Base-by-base conservation (phyloP, 2,888 invertebrate genomes). In the Colostygia pectinataria region DNA sequence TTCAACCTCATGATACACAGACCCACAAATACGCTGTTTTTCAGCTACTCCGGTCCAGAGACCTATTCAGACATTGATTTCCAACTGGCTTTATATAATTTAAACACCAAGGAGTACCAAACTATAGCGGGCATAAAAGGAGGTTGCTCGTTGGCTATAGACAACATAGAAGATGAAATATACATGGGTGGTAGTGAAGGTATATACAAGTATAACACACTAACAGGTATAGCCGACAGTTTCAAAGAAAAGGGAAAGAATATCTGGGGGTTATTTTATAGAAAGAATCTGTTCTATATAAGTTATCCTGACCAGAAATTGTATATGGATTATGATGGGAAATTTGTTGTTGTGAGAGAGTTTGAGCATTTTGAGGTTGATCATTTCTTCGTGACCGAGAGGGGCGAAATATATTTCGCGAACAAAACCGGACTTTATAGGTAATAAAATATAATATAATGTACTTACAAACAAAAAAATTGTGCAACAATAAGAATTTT, bases 181-280 rank as follows among this genome's bases (percentile, higher is more conserved):
- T 85, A 71, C 23, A 55, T 85, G 3, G 85, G 85, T n/a, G 83
- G 85, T 0, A 78, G 68, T 12, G 77, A 83, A 9, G 85, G 84
- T 0, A 85, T 85, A 6, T 84, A 77, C 44, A 83, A 75, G 66
- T 83, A 73, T 6, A 82, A 83, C 14, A 66, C 77, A 71, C 37
- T 67, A 0, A 83, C 80, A 0, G 76, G 70, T 59, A 36, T 80
- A 52, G 79, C 81, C 0, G 80, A 83, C 45, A 68, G 63, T 14
- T 83, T 80, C 39, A 77, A 68, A 54, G 78, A 82, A 53, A 72
- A 71, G 40, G 74, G 75, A 0, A 76, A 63, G 8, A 83, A 85
- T 18, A 69, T 85, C 2, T 83, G 83, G 83, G 69, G 76, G 0
- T 24, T 85, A 1, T 82, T 78, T 25, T 73, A 65, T 25, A 77